These are phyloP conservation scores for Caenorhabditis auriculariae DNA, from an alignment of 2,888 invertebrate species.

Conservation along the genomic window DNA sequence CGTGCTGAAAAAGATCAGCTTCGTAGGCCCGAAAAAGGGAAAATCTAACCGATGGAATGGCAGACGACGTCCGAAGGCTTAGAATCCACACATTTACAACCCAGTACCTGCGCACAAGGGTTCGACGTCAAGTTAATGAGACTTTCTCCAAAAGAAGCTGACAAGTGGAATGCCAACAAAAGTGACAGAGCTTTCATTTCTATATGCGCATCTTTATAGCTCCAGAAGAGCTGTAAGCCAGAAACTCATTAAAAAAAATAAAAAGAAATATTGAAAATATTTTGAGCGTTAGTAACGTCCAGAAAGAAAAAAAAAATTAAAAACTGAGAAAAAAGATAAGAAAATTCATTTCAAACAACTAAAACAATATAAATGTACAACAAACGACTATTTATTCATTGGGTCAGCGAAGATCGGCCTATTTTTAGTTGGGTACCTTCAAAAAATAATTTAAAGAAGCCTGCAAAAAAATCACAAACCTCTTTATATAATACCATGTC, in stretches of 20 bases:
- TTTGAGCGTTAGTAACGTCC: too few relatives aligned
- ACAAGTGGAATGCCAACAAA: too few relatives aligned
- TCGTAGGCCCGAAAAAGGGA: too few relatives aligned
- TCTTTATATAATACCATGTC: conserved; percentile 60
- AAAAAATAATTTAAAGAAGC: conserved; percentile 3
- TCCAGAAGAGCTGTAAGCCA: too few relatives aligned
- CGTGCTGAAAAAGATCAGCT: too few relatives aligned
- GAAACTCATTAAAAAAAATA: not conserved
- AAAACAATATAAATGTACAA: conserved; percentile 5
- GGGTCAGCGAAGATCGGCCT: conserved; percentile 27
- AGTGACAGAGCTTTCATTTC: too few relatives aligned
- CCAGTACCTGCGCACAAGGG: conserved; percentile 15
- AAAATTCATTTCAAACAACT: conserved; percentile 2
- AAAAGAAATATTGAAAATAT: conserved; percentile 1
- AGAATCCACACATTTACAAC: conserved; percentile 13
- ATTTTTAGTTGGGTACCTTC: conserved; percentile 39
- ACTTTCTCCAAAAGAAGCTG: too few relatives aligned
- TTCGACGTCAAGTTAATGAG: too few relatives aligned
- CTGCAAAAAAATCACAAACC: conserved; percentile 23
- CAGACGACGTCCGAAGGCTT: too few relatives aligned
- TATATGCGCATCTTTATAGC: too few relatives aligned
- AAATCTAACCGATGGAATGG: too few relatives aligned
- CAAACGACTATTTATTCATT: conserved; percentile 6
- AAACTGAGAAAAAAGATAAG: not conserved
- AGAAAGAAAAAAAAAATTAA: not conserved